Evolutionary conservation across 2,113 vertebrate genomes (phyloP), one percentile per base, ranked within the genome.

Genomic region (Aspidoscelis tigris): DNA sequence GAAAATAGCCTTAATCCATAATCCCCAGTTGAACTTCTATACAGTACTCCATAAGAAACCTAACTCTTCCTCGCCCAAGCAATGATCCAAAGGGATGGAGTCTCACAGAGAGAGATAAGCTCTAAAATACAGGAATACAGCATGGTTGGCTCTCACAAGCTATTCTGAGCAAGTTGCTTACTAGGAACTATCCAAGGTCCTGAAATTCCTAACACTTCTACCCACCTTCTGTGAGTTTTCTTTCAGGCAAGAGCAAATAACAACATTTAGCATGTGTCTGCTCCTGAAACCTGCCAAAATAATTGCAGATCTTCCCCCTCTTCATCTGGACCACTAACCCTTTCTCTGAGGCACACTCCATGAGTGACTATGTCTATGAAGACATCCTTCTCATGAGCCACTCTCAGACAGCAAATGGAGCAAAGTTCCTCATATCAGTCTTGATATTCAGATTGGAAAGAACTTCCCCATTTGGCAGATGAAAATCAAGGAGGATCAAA

Each of bases 161-260:
- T 53, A 33, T 50, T 50, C 5, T 5, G 16, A 70, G 20, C n/a
- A 2, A 44, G 24, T 44, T n/a, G 12, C 9, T 9, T 82, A 7
- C 33, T n/a, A 44, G 58, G 80, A 82, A 55, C 80, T 82, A 64
- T 82, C 55, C 71, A 74, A 65, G 80, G 80, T 82, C 71, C 80
- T 73, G 71, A 39, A 64, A 64, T 41, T 82, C 14, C 22, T 24
- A 14, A 61, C 43, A 14, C 24, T n/a, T 16, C 73, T 21, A n/a
- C 68, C 50, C 21, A 8, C 18, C 11, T 53, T 10, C 78, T 33
- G 39, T 26, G 65, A 7, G 39, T 12, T 78, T 78, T 26, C 24
- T 6, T 69, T 50, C 16, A 21, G 44, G 10, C 64, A 80, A 4
- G 20, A 24, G 1, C 50, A 43, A 10, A 18, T 1, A 12, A 20